Evolutionary conservation across 2,113 vertebrate species (phyloP), one percentile per base, ranked within the genome.

Genomic region (Tyto alba): DNA sequence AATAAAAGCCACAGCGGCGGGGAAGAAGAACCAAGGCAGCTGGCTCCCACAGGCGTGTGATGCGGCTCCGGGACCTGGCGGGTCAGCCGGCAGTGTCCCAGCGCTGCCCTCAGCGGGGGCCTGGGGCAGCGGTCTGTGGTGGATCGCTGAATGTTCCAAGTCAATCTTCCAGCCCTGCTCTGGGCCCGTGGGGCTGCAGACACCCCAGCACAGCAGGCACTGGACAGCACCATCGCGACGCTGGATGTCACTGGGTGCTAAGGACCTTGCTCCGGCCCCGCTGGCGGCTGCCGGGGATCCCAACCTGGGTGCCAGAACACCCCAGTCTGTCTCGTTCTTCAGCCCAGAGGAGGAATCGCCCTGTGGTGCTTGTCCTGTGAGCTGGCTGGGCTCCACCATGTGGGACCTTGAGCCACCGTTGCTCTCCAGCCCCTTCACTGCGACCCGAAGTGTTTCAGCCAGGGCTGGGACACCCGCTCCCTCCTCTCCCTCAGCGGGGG

Each of bases 91-190:
- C 47, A 64, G 45, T 2, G 55, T 43, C 57, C 30, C 32, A 36
- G n/a, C 1, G 1, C 52, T 14, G 25, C 48, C 45, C 75, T 38
- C 0, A 0, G 48, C 56, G 22, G 11, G 12, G 25, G 50, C 7
- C 0, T 1, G 11, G 23, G 48, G 72, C 62, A 3, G 43, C 11
- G 16, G 52, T 2, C 84, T 40, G 17, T 16, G n/a, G 32, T 36
- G 36, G 41, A 50, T n/a, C 43, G 36, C 13, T 2, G 1, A 16
- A 22, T 4, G 3, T 56, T 41, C 29, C 25, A 47, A 16, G 27
- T 17, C 0, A 0, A 36, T 64, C 41, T 48, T 71, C 26, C 63
- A 69, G 41, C 32, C 32, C 20, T 3, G 3, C 38, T 78, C 27
- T 57, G 17, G 5, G 11, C n/a, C 47, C 4, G 11, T 13, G 17